Evolutionary conservation across 2,888 invertebrate genomes (phyloP), one percentile per base, ranked within the genome.

Genomic region (Fabriciana adippe): DNA sequence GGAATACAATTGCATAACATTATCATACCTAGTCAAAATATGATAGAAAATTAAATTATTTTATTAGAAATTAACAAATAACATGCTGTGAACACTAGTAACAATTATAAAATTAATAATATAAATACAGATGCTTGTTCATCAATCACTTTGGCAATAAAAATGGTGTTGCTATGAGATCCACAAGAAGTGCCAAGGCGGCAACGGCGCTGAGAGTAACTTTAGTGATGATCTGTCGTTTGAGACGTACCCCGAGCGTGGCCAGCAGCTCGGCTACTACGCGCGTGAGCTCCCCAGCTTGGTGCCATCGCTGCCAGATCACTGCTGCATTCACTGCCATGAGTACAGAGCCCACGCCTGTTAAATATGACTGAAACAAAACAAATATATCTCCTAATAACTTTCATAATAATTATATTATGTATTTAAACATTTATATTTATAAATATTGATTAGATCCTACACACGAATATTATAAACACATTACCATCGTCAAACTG

Each of bases 221-320:
- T 70, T 89, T 89, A 2, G 75, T 55, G 3, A 73, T 70, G 2
- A 89, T 71, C 69, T 88, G 87, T 1, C 84, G 75, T n/a, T 72
- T 71, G 0, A 90, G 70, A 0, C 76, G 80, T 8, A 89, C 74
- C 0, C 88, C 90, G 15, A 89, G 64, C 0, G 81, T 74, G 8
- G 72, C 69, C 6, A 89, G 79, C 1, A 89, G 75, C 21, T 90
- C 89, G 0, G 85, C 85, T 14, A 90, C 78, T 0, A 82, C 84
- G 0, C 73, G 79, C 0, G 87, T 89, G 15, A 88, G 60, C 11
- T 86, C 78, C 0, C 78, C 81, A 0, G 86, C 80, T 0, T 41
- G 47, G 0, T 70, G 73, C 90, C 90, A 90, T 0, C 82, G 80
- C 2, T 72, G 75, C 79, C 78, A 85, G 5, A 90, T 79, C 0